Evolutionary conservation across 2,888 invertebrate species (phyloP).

Genomic region (Panorpa germanica): DNA sequence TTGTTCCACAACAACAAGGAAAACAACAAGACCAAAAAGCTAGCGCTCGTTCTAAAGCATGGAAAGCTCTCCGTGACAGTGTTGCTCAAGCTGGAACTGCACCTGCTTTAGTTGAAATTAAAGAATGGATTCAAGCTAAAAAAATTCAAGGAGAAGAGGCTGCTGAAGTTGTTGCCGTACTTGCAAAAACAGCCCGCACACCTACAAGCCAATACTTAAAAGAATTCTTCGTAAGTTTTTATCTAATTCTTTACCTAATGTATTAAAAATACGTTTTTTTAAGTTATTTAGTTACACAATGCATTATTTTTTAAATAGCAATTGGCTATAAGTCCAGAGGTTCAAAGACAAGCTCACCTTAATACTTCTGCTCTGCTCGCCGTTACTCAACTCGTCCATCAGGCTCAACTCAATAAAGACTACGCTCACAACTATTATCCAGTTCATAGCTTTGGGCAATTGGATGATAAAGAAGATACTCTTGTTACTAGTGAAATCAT

Average conservation of each 20-base stretch:
- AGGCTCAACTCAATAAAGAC: constrained; percentile 35
- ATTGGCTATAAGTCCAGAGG: constrained; percentile 31
- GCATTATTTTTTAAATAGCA: constrained; percentile 17
- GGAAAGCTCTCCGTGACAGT: constrained; percentile 46
- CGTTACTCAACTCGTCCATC: constrained; percentile 36
- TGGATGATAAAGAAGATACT: constrained; percentile 29
- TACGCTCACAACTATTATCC: constrained; percentile 40
- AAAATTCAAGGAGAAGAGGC: constrained; percentile 36
- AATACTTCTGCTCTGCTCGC: constrained; percentile 37
- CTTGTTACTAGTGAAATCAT: constrained; percentile 35
- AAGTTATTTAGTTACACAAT: constrained; percentile 6
- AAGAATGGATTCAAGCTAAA: constrained; percentile 34
- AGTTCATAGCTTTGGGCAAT: constrained; percentile 40
- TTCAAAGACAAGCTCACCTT: constrained; percentile 28
- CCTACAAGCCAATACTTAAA: constrained; percentile 43
- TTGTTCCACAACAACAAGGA: constrained; percentile 17
- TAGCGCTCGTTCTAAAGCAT: constrained; percentile 25
- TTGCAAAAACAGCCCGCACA: constrained; percentile 32
- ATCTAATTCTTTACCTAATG: too few species aligned
- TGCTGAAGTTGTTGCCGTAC: constrained; percentile 31
- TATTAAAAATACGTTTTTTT: too few species aligned
- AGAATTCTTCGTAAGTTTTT: constrained; percentile 31
- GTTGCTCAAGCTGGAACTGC: constrained; percentile 47
- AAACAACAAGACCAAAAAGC: constrained; percentile 17
- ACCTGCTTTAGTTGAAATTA: constrained; percentile 40